phyloP scores from a whole-genome alignment of 2,888 invertebrate species.

The Aradus depressus region DNA sequence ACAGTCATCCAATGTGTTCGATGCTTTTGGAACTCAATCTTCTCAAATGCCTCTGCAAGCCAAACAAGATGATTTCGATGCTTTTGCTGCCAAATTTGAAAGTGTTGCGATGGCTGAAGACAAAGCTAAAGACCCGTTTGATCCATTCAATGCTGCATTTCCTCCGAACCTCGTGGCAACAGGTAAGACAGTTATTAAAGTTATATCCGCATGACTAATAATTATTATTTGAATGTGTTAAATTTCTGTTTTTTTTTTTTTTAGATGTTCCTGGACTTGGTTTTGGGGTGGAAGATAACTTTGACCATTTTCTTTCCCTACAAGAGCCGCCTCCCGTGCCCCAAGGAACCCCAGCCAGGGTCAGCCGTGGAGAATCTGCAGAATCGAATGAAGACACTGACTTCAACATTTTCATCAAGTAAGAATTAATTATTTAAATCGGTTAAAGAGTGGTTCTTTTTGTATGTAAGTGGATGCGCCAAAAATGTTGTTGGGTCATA shows the following conservation, averaged over 20 bases:
- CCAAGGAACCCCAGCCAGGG: conserved; percentile 52
- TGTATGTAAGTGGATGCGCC: neutral
- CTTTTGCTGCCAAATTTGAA: conserved; percentile 82
- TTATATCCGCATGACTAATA: neutral
- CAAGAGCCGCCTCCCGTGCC: conserved; percentile 45
- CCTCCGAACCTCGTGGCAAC: neutral
- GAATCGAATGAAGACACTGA: conserved; percentile 70
- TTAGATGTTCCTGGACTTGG: conserved; percentile 40
- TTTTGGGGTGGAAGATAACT: conserved; percentile 58
- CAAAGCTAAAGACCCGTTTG: conserved; percentile 34
- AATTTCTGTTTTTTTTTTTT: conserved; percentile 4
- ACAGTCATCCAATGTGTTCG: conserved; percentile 23
- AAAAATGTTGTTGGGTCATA: too few relatives aligned
- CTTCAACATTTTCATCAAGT: conserved; percentile 72
- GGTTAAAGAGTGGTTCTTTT: neutral
- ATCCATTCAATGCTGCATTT: conserved; percentile 25
- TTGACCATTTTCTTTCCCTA: conserved; percentile 50
- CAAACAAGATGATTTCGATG: conserved; percentile 62
- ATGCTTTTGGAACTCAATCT: conserved; percentile 6
- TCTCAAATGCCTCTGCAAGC: conserved; percentile 1
- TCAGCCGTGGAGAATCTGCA: conserved; percentile 42
- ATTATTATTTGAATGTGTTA: neutral
- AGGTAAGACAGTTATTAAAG: neutral
- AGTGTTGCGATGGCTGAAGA: conserved; percentile 43
- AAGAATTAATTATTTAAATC: conserved; percentile 29